These are phyloP conservation scores for Engraulis encrasicolus DNA, from an alignment of 2,113 vertebrate genomes.

Conservation along the genomic window DNA sequence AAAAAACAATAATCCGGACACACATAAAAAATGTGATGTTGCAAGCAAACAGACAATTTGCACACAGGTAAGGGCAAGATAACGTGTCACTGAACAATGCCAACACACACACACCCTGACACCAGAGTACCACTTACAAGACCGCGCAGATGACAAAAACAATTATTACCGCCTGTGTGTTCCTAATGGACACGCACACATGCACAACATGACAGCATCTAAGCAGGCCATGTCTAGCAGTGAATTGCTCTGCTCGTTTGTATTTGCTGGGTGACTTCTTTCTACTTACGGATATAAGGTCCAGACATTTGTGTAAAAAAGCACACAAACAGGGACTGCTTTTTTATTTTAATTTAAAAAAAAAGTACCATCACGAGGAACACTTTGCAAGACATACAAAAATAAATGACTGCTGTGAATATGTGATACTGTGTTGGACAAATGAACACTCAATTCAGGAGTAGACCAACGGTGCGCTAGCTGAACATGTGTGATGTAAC, in stretches of 20 bases:
- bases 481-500: not conserved
- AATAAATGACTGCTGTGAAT: not conserved
- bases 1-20: not conserved
- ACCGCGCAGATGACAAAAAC: not conserved
- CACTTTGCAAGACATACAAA: not conserved
- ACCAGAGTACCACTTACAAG: not conserved
- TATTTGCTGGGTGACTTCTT: no score
- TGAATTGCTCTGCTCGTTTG: no score
- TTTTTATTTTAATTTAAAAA: no score
- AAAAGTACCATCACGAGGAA: not conserved
- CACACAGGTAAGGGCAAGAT: constrained; percentile 34
- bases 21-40: not conserved
- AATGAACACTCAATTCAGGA: no score
- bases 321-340: not conserved
- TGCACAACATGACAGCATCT: not conserved
- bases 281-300: no score
- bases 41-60: not conserved
- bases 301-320: no score
- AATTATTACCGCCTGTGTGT: not conserved
- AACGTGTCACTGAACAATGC: not conserved
- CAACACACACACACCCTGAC: not conserved
- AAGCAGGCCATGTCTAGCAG: not conserved
- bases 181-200: not conserved
- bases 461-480: no score
- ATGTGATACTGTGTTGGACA: not conserved